Conservation (phyloP, 2,888 invertebrate genomes). For the Chelonus formosanus region DNA sequence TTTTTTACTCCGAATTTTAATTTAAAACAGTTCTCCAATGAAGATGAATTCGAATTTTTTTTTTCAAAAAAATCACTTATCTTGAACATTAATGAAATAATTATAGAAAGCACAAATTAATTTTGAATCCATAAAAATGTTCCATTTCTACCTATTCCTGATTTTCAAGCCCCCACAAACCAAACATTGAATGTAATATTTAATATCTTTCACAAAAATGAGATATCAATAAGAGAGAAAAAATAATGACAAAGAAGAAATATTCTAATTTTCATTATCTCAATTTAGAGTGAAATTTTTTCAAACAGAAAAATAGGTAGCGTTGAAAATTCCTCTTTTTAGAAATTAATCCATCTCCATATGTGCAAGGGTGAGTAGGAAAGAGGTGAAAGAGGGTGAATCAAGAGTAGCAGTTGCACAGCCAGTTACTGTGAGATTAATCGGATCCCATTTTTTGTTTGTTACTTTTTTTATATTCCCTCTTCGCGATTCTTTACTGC, state of each 20-base stretch:
- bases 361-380: not conserved
- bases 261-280: not conserved
- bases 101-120: too few species aligned
- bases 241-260: not conserved
- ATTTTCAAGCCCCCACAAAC: too few species aligned
- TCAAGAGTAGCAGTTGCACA: slow-evolving; percentile 30
- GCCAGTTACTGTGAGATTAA: slow-evolving; percentile 34
- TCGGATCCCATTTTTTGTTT: slow-evolving; percentile 29
- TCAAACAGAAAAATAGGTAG: not conserved
- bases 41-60: too few species aligned
- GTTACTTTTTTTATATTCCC: slow-evolving; percentile 12
- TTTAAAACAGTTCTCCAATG: too few species aligned
- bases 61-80: too few species aligned
- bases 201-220: too few species aligned
- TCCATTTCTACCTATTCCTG: too few species aligned
- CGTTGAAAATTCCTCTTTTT: slow-evolving; percentile 9
- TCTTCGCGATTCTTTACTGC: slow-evolving; percentile 18
- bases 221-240: too few species aligned
- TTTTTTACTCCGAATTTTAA: too few species aligned
- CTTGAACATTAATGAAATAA: too few species aligned
- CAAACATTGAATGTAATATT: too few species aligned
- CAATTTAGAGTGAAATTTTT: not conserved
- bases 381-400: slow-evolving; percentile 17
- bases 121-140: too few species aligned
- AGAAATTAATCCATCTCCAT: slow-evolving; percentile 22